Conservation (phyloP, 2,113 vertebrate genomes). For the Cinclus mexicanus region DNA sequence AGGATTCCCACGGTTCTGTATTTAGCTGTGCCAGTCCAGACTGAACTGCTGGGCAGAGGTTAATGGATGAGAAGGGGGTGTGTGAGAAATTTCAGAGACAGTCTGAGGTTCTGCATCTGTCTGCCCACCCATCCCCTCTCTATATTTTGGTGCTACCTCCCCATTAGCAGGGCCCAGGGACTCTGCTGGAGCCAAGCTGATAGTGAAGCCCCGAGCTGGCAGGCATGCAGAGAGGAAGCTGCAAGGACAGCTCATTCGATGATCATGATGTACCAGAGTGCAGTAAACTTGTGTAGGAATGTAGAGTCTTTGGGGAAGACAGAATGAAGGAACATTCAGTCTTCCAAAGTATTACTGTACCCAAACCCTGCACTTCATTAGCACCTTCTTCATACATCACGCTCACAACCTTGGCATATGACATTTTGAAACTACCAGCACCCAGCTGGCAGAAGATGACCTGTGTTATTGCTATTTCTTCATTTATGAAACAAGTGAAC, state of each 20-base stretch:
- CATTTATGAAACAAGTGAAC: background rate
- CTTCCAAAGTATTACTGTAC: background rate
- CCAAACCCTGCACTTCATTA: background rate
- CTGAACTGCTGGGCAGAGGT: background rate
- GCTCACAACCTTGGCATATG: background rate
- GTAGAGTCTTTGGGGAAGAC: background rate
- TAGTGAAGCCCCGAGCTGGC: background rate
- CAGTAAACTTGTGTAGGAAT: background rate
- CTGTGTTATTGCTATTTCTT: background rate
- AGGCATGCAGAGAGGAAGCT: background rate
- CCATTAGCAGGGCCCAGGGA: background rate
- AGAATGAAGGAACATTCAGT: background rate
- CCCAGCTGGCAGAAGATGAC: background rate
- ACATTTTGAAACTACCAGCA: background rate
- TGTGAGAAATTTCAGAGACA: background rate
- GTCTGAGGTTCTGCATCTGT: background rate
- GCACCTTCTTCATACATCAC: background rate
- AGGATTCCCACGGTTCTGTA: conserved; percentile 49
- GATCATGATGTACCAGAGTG: background rate
- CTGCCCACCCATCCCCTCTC: background rate
- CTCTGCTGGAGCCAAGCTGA: background rate
- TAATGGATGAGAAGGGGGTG: background rate
- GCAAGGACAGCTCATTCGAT: background rate
- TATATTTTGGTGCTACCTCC: background rate
- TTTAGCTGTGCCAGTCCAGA: conserved; percentile 24